These are phyloP conservation scores for Meleagris gallopavo DNA, from an alignment of 2,113 vertebrate genomes.

Conservation along the genomic window DNA sequence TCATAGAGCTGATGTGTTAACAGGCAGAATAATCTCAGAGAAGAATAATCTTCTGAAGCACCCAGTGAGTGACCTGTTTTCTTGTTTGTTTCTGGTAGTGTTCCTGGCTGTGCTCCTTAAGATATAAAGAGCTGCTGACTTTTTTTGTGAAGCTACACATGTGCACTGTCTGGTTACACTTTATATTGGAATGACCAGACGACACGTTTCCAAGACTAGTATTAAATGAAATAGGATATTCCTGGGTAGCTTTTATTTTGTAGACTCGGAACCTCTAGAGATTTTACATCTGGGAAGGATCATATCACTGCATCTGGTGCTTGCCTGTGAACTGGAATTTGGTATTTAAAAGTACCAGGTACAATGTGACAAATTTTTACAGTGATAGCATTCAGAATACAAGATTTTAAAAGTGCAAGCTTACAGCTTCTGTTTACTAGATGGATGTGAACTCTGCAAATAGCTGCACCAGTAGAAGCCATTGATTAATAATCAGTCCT, in stretches of 20 bases:
- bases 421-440: not conserved
- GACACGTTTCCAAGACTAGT: constrained; percentile 27
- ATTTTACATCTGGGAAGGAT: constrained; percentile 52
- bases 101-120: not conserved
- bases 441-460: not conserved
- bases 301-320: constrained; percentile 24
- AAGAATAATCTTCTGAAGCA: not conserved
- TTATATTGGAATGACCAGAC: constrained; percentile 3
- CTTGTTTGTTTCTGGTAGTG: not conserved
- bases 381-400: not conserved
- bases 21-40: not conserved
- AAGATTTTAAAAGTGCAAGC: not conserved
- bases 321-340: constrained; percentile 28
- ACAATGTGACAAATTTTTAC: not conserved
- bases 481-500: not conserved
- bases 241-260: constrained; percentile 41
- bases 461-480: not conserved
- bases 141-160: constrained; percentile 9
- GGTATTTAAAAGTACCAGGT: constrained; percentile 29
- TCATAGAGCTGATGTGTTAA: not conserved
- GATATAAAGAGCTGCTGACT: not conserved
- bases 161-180: constrained; percentile 40
- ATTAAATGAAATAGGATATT: constrained; percentile 61
- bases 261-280: not conserved
- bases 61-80: not conserved